Evolutionary conservation across 2,888 invertebrate species (phyloP), one percentile per base, ranked within the genome.

Genomic region (Cephus rjabovi): DNA sequence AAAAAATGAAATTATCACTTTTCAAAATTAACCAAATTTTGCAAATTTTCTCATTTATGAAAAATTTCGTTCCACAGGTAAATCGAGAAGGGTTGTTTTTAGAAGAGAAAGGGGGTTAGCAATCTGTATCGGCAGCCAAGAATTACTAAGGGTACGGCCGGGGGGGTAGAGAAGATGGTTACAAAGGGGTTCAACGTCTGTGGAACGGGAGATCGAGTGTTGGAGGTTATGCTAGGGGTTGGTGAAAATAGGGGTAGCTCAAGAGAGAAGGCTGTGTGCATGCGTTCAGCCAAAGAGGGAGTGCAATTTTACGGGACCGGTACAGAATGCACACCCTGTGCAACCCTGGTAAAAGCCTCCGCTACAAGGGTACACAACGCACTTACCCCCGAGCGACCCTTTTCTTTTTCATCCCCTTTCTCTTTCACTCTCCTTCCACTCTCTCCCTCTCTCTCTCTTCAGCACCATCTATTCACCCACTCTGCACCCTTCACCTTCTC

Each of bases 271-370:
- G 34, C 77, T 40, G 75, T 73, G 77, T 74, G 35, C 35, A 34
- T 56, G 69, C 69, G 34, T 74, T 74, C 69, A 31, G 11, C 68
- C 30, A 76, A 73, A 84, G 87, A 83, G 84, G 83, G 83, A 83
- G 81, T 85, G 87, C 86, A 87, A 88, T 88, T 88, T 87, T 83
- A 86, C 84, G 86, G 87, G 34, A 33, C 34, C 6, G 35, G 35
- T 33, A 30, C 23, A 15, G 74, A 30, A 74, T 23, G 74, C 30
- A 34, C 35, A 37, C 35, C 71, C 40, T 31, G 56, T 15, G 73
- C 70, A 40, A 30, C 76, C 83, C 83, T 83, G 83, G 86, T 88
- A 85, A 86, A 88, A 88, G 85, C 86, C 86, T 85, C 85, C 82
- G 81, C 80, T 81, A 56, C 56, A 83, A 81, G 76, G 79, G 81